Base-by-base conservation (phyloP, 1,140 invertebrate genomes). In the Drosophila biarmipes region DNA sequence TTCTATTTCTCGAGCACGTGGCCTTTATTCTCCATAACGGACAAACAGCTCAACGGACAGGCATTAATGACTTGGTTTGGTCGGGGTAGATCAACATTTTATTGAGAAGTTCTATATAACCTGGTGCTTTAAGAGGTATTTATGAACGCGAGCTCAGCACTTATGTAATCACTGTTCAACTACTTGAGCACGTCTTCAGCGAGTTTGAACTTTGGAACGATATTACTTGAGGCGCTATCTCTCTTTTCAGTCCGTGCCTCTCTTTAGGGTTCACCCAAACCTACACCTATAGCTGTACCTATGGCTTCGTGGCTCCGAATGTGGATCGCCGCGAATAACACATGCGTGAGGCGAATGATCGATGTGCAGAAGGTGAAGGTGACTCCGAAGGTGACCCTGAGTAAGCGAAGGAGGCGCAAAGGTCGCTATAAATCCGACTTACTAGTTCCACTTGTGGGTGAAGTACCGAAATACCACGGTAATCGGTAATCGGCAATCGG, bases 201-300 rank as follows among this genome's bases (percentile, higher is more conserved):
- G 51, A 62, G 51, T 21, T 73, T 77, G 79, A 80, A 84, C 84
- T 84, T 89, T 89, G 84, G 54, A 80, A 84, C 73, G 79, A 80
- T 79, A 72, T 89, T 79, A 82, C 71, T 68, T 31, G 63, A 48
- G 49, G 45, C 48, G 68, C 66, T 38, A 34, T 38, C 63, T 37
- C 63, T 45, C 61, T 35, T 27, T 17, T 4, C 4, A 15, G 11
- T 17, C 27, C 15, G 0, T 19, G 31, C 34, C 17, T 43, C 1
- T 15, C 38, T 52, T 43, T 43, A 34, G 4, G 31, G 48, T 31
- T 66, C 73, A 48, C 53, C 29, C 46, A 73, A 27, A 49, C 51
- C 34, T 59, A n/a, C 73, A 48, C 53, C 29, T 52, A 73, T 34
- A 49, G 55, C 34, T 59, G 11, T 8, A 10, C 29, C 29, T 31